Percentiles rank a stretch among this genome's conserved stretches.
Evolutionary conservation across 2,797 vertebrate genomes (phyloP).

Genomic region (Characodon lateralis): DNA sequence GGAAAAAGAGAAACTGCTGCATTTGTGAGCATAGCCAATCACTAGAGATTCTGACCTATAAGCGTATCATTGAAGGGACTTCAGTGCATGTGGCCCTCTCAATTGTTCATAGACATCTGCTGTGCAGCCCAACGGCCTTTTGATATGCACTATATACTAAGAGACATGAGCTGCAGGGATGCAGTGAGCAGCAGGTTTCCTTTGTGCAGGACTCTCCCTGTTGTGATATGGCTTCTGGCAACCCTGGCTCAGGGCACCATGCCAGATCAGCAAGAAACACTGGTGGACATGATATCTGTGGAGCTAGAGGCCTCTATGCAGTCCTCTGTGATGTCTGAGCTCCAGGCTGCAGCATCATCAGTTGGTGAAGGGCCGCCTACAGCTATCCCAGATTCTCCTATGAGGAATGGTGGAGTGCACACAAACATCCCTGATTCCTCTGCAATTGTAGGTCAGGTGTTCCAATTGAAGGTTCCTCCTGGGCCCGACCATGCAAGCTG

Average conservation of each 20-base stretch:
- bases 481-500: constrained; percentile 66
- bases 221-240: constrained; percentile 80
- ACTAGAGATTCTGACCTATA: constrained; percentile 54
- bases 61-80: constrained; percentile 64
- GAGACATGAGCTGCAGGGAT: constrained; percentile 56
- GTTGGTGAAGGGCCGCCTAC: constrained; percentile 72
- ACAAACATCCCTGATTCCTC: constrained; percentile 89
- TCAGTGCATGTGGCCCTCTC: constrained; percentile 75
- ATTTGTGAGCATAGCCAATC: constrained; percentile 63
- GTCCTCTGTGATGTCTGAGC: constrained; percentile 87
- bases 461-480: constrained; percentile 87
- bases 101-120: constrained; percentile 72
- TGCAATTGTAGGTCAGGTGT: constrained; percentile 90
- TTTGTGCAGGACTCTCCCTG: constrained; percentile 85
- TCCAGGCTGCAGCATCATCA: constrained; percentile 77
- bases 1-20: constrained; percentile 59
- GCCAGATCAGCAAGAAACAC: constrained; percentile 80
- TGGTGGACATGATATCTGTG: constrained; percentile 85
- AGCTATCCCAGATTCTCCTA: constrained; percentile 55
- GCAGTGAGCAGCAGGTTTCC: constrained; percentile 52
- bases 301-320: constrained; percentile 97
- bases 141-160: constrained; percentile 76
- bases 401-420: constrained; percentile 60
- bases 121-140: constrained; percentile 68
- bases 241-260: constrained; percentile 77